Conservation (phyloP, 1,140 invertebrate species). For the Chrysoperla carnea region DNA sequence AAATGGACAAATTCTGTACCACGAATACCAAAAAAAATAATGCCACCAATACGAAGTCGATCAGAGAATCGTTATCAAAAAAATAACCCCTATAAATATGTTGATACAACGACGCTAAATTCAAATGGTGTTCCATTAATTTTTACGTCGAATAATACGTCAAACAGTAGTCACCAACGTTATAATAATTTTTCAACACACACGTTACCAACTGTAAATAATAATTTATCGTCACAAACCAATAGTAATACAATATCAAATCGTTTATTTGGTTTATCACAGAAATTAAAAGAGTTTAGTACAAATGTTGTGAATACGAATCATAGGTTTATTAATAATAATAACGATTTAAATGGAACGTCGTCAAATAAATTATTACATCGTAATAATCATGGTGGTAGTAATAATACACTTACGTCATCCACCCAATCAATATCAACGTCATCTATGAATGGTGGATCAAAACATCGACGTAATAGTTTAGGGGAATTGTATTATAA, state of each 20-base stretch:
- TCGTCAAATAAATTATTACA: too few relatives aligned
- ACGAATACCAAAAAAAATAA: constrained; percentile 11
- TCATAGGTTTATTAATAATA: constrained; percentile 1
- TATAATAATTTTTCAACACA: not conserved
- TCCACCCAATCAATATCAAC: too few relatives aligned
- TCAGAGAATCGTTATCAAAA: constrained; percentile 11
- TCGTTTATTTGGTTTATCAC: constrained; percentile 19
- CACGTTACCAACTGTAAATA: too few relatives aligned
- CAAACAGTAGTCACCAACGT: not conserved
- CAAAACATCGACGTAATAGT: constrained; percentile 10
- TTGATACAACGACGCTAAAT: constrained; percentile 9
- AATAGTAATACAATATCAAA: constrained; percentile 10
- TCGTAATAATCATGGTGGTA: too few relatives aligned
- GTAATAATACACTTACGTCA: too few relatives aligned
- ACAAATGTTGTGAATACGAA: constrained; percentile 3
- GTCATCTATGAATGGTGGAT: not conserved
- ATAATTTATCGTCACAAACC: not conserved
- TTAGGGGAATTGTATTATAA: constrained; percentile 12
- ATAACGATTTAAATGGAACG: not conserved
- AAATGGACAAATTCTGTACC: constrained; percentile 19
- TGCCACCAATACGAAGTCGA: constrained; percentile 8
- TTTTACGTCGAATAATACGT: not conserved
- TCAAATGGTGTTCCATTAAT: not conserved
- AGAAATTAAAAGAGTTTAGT: constrained; percentile 20
- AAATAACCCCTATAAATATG: constrained; percentile 21